A percentile compares a stretch with the other conserved stretches of the same genome.
Evolutionary conservation across 2,113 vertebrate species (phyloP).

Genomic region (Hipposideros armiger): DNA sequence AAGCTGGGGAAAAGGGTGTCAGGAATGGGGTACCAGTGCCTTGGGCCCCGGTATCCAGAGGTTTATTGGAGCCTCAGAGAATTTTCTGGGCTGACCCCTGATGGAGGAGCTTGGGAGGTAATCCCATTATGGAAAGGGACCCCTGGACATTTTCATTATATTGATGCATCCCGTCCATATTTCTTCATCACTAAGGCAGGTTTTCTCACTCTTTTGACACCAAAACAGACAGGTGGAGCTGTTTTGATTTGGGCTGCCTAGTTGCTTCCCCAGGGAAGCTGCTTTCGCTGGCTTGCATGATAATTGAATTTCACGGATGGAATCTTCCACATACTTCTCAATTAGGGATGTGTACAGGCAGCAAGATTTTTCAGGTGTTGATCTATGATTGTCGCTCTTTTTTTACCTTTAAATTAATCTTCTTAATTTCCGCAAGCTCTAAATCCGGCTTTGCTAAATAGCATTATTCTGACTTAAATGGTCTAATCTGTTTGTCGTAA

Average conservation of each 20-base stretch:
- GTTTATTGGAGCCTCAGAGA: slow-evolving; percentile 7
- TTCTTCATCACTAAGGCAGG: slow-evolving; percentile 71
- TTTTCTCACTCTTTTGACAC: slow-evolving; percentile 72
- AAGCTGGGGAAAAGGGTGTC: neutral
- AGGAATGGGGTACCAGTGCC: neutral
- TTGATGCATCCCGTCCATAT: slow-evolving; percentile 74
- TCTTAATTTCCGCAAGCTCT: slow-evolving; percentile 80
- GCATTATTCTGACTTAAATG: slow-evolving; percentile 81
- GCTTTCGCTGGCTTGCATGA: slow-evolving; percentile 76
- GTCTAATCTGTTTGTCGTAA: slow-evolving; percentile 79
- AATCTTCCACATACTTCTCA: slow-evolving; percentile 82
- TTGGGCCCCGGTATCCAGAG: neutral
- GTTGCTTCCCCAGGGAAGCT: slow-evolving; percentile 71
- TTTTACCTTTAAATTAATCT: slow-evolving; percentile 81
- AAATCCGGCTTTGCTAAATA: slow-evolving; percentile 79
- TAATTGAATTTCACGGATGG: slow-evolving; percentile 84
- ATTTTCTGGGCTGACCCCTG: slow-evolving; percentile 56
- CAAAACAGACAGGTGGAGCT: slow-evolving; percentile 76
- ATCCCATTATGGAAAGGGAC: slow-evolving; percentile 72
- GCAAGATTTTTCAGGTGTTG: slow-evolving; percentile 77
- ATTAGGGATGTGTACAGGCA: slow-evolving; percentile 74
- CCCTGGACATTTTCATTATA: slow-evolving; percentile 81
- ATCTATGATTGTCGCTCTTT: slow-evolving; percentile 76
- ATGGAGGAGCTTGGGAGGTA: slow-evolving; percentile 6
- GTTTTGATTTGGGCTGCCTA: slow-evolving; percentile 62